Base-by-base conservation (phyloP, 2,113 vertebrate species). In the Bubalus kerabau region DNA sequence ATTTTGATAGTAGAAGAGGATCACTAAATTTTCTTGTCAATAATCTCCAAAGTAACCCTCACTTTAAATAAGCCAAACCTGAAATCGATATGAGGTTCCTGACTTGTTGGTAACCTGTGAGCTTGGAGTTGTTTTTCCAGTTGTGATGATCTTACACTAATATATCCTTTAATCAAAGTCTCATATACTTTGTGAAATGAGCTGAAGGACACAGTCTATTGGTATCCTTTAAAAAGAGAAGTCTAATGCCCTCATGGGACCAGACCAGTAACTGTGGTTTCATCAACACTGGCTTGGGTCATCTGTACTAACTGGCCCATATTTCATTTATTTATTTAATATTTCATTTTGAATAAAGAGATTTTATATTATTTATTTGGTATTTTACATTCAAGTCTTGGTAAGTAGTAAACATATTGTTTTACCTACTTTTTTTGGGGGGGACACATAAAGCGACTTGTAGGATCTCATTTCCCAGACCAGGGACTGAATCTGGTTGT, bases 11-110 rank as follows among this genome's bases (percentile, higher is more conserved):
- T 97, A 57, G 60, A 93, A 94, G 83, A 94, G 54, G 19, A 46
- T 28, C n/a, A 90, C 7, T 88, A 2, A 48, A 83, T 89, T 93
- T 43, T 97, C 59, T 85, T 90, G n/a, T 87, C 50, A 67, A 57
- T 85, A 28, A 82, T 87, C 24, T 84, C 30, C 64, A 95, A 96
- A 92, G 56, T 60, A 78, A 83, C 9, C 87, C 21, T 91, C 17
- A 83, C 60, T 96, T 94, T 81, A 82, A 97, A 96, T 81, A 40
- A 96, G 64, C 6, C n/a, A 95, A 88, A 24, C 19, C 64, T 97
- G 40, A 91, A 8, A 91, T 0, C 23, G 5, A 59, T 46, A 90
- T 71, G 28, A 84, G 46, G 60, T 15, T 87, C 26, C 48, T 91
- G 78, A 93, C 43, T 54, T 95, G 7, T 87, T 80, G 57, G 57